Base-by-base conservation (phyloP, 2,888 invertebrate genomes). In the Exocentrus adspersus region DNA sequence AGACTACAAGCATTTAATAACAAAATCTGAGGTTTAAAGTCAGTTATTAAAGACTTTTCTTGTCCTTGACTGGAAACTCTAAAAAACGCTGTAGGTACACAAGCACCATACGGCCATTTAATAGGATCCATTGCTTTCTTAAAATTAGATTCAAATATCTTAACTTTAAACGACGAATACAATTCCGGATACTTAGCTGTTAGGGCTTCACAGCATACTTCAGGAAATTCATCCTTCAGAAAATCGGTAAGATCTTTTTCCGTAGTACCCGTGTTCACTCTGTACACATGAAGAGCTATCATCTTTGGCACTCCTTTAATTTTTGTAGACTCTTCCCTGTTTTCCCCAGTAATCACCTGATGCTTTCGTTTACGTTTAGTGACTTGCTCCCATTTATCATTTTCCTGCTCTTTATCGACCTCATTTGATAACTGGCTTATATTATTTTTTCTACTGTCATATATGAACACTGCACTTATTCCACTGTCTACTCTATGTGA, bases 91-190 rank as follows among this genome's bases (percentile, higher is more conserved):
- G n/a, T n/a, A n/a, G n/a, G n/a, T n/a, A 51, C 17, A 19, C 51
- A 51, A 2, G 32, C 51, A 14, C 28, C 32, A 10, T 51, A 10
- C 2, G 51, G 51, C 51, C 19, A 51, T 6, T 32, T 9, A 10
- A n/a, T 7, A 6, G 32, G 51, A 32, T 51, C 30, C 32, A 51
- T 51, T n/a, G 51, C 51, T 16, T 32, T 51, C 12, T 10, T 24
- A 10, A 51, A 51, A 12, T 51, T 51, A 1, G 32, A 19, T 10
- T 48, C 48, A 32, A n/a, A 51, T 32, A 51, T 51, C 0, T 2
- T 51, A 1, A 51, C 51, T n/a, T 32, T 51, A 17, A 51, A 51
- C 1, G 51, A 51, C 19, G 51, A 32, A 32, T 51, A 51, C 3
- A 51, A 12, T 10, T 51, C 4, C 1, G 30, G 51, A 17, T 28